Evolutionary conservation across 2,888 invertebrate genomes (phyloP).

Genomic region (Tinea semifulvella): DNA sequence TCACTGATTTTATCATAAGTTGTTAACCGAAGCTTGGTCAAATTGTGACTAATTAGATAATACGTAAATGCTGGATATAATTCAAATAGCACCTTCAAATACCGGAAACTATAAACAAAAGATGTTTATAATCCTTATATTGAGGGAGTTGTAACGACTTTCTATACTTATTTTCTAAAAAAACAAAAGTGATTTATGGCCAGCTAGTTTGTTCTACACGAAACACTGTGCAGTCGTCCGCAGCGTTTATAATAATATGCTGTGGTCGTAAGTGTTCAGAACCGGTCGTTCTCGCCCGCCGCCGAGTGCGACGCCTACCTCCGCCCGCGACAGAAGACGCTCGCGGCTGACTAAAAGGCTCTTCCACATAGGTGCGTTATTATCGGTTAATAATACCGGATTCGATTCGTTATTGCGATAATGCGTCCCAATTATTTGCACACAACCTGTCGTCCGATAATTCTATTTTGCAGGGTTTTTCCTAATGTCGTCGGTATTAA

Average conservation of each 20-base stretch:
- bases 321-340: too few species aligned
- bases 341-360: too few species aligned
- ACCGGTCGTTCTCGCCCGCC: background rate
- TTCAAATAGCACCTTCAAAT: background rate
- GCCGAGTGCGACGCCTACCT: too few species aligned
- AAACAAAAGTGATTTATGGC: background rate
- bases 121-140: background rate
- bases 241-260: background rate
- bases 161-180: too few species aligned
- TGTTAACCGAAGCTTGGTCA: background rate
- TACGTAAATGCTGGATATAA: background rate
- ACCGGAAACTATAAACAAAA: background rate
- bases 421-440: too few species aligned
- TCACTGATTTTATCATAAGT: background rate
- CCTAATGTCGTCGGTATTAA: too few species aligned
- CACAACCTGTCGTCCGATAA: too few species aligned
- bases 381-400: too few species aligned
- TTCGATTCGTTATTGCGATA: too few species aligned
- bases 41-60: background rate
- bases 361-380: too few species aligned
- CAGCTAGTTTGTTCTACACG: background rate
- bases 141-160: too few species aligned
- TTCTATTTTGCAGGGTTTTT: too few species aligned
- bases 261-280: background rate
- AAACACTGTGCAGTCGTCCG: background rate